Evolutionary conservation across 2,888 invertebrate species (phyloP), one percentile per base, ranked within the genome.

Genomic region (Miltochrista miniata): DNA sequence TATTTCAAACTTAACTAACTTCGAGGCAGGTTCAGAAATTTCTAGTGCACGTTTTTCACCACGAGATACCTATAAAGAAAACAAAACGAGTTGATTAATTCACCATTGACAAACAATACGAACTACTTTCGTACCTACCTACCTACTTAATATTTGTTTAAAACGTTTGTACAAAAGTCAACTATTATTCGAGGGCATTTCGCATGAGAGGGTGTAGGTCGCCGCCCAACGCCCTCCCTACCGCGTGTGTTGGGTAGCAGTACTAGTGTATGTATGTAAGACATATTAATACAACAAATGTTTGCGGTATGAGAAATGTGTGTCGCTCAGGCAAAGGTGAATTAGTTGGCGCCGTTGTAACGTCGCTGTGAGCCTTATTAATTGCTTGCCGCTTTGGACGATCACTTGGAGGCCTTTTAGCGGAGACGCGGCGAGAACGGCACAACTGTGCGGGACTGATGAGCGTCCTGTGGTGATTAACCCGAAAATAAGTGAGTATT

Each of bases 341-440:
- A 70, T 72, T 65, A 70, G 61, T 68, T 63, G 59, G 57, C 61
- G 54, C 57, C 51, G 51, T 40, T 59, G 45, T 62, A 61, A 61
- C 57, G 40, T 55, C 54, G 52, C 47, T 56, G 52, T 59, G 60
- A 46, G 57, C 48, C 45, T 56, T 41, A 65, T 61, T 73, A 70
- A 73, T 70, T 68, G 64, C 71, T 51, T 61, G 64, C 59, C 54
- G 64, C 57, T 68, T 72, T 68, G 24, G 43, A 54, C 49, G 49
- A 60, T 58, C 55, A 62, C 45, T 48, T 53, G 15, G 35, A 48
- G 37, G 46, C 38, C 39, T n/a, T 31, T 67, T 59, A 51, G 35
- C 45, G 24, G 10, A 5, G 37, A 35, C 61, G 69, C 57, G 48
- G 47, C 64, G 72, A 53, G 31, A 29, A n/a, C 61, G 66, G 60